Percentiles rank a stretch among this genome's conserved stretches.
phyloP scores from a whole-genome alignment of 2,888 invertebrate species.

The Balanococcus diminutus region DNA sequence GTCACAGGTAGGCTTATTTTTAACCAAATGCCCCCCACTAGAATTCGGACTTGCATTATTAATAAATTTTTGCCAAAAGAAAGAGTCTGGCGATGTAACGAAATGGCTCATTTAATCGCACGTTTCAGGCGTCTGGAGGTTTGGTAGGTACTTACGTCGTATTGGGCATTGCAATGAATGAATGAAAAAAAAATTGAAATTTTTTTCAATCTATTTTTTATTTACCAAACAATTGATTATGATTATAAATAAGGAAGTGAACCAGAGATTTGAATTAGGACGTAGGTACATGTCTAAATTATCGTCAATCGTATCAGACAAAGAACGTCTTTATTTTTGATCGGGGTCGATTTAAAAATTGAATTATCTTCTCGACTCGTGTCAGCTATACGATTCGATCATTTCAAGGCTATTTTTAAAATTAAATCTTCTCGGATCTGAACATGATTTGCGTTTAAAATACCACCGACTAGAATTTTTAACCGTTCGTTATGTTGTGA shows the following conservation, averaged over 20 bases:
- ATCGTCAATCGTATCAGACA: neutral
- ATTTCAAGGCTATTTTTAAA: conserved; percentile 5
- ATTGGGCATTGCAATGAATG: neutral
- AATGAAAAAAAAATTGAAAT: neutral
- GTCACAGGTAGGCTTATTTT: conserved; percentile 52
- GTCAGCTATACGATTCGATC: neutral
- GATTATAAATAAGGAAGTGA: too few relatives aligned
- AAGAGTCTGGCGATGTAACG: neutral
- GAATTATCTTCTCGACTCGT: neutral
- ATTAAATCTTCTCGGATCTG: neutral
- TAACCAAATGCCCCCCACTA: conserved; percentile 49
- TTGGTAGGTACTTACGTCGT: too few relatives aligned
- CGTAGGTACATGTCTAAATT: neutral
- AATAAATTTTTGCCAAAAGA: neutral
- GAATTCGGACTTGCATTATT: neutral
- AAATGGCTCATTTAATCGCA: neutral
- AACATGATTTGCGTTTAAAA: neutral
- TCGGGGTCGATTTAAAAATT: neutral
- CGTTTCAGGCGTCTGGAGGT: neutral
- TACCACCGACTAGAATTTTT: neutral
- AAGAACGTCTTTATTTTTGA: neutral
- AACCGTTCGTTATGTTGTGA: neutral
- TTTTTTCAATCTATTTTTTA: neutral
- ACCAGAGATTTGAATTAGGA: neutral
- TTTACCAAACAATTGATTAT: neutral